Evolutionary conservation across 1,140 invertebrate species (phyloP), one percentile per base, ranked within the genome.

Genomic region (Meloidogyne chitwoodi): DNA sequence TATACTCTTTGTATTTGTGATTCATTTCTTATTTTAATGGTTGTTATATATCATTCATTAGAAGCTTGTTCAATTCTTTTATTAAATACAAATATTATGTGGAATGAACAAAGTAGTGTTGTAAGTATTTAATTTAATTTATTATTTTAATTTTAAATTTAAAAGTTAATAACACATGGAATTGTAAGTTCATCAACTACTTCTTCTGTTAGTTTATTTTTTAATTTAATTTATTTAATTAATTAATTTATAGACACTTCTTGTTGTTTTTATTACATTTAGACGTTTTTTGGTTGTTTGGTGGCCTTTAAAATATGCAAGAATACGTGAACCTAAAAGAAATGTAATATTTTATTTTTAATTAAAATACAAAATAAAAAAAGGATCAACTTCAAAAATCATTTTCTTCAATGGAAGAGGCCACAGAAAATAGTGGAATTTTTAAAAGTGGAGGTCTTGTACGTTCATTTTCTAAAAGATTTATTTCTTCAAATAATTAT

Each of bases 201-300:
- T 14, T 81, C 81, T 31, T 81, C 80, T 11, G 77, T 78, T 48
- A 62, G 65, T 62, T 24, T 22, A 41, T 4, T 31, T 22, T 48
- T 62, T 8, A 38, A 38, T 38, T 38, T 38, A 38, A 38, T 62
- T 26, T 8, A 16, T 29, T 38, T 27, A 0, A 19, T 27, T 29
- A 16, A 26, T 22, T 78, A n/a, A n/a, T n/a, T 77, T 77, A 12
- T 66, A 80, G 61, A 82, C 80, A 2, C 41, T 82, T 27, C 75
- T 82, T 11, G 80, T 82, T 44, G 80, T 82, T 24, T 79, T 81
- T 62, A 82, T 82, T 61, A 84, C 80, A 38, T 82, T 82, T 75
- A 82, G 84, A 77, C 82, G 80, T 12, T 82, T 82, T 73, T 77
- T 82, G 6, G 80, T 82, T 27, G 80, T 82, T 27, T 72, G 66